Percentiles rank a stretch among this genome's conserved stretches.
Evolutionary conservation across 2,888 invertebrate genomes (phyloP).

Genomic region (Euplagia quadripunctaria): DNA sequence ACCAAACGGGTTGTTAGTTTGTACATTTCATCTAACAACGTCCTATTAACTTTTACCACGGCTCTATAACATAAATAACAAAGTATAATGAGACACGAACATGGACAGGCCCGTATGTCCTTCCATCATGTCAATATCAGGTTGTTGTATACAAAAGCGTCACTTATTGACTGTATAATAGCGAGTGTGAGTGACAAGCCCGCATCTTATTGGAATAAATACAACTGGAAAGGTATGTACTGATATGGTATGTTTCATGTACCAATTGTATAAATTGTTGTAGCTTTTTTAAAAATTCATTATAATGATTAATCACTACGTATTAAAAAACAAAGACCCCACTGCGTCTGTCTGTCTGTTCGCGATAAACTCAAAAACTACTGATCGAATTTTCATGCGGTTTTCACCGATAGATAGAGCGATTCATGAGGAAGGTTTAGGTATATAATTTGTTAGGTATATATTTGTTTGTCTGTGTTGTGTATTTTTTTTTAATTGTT

Average conservation of each 20-base stretch:
- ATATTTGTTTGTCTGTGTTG: no score
- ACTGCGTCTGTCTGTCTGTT: no score
- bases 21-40: conserved; percentile 15
- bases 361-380: no score
- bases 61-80: conserved; percentile 48
- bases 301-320: no score
- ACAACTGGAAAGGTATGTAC: conserved; percentile 29
- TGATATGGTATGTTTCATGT: background rate
- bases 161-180: conserved; percentile 54
- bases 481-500: no score
- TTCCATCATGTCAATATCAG: conserved; percentile 65
- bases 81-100: conserved; percentile 54
- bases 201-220: conserved; percentile 47
- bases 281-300: background rate
- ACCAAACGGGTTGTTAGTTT: conserved; percentile 9
- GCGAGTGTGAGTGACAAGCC: conserved; percentile 48
- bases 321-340: no score
- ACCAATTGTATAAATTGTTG: background rate
- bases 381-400: no score
- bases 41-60: conserved; percentile 31
- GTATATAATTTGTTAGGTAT: no score
- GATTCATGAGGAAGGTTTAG: no score
- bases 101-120: conserved; percentile 67
- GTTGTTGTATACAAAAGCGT: conserved; percentile 49
- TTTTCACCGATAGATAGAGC: no score